Percentiles rank a stretch among this genome's conserved stretches.
phyloP scores from a whole-genome alignment of 2,113 vertebrate species.

The Poecile atricapillus region DNA sequence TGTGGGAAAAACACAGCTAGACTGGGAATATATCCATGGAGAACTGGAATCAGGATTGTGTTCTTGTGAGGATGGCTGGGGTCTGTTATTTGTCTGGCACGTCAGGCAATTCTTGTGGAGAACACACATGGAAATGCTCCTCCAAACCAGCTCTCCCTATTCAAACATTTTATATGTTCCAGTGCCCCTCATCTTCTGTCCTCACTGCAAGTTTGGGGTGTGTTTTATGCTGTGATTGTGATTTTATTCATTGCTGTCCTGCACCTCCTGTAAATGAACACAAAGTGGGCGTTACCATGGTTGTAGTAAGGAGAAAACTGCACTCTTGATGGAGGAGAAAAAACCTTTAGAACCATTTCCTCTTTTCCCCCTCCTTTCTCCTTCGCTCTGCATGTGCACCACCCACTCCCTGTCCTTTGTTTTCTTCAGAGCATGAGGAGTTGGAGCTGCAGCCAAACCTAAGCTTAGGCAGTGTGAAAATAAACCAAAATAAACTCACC shows the following conservation, averaged over 20 bases:
- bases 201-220: not conserved
- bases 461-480: not conserved
- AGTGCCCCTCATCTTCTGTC: not conserved
- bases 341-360: not conserved
- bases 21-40: not conserved
- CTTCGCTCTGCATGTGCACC: not conserved
- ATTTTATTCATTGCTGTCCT: not conserved
- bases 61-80: not conserved
- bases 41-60: not conserved
- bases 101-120: not conserved
- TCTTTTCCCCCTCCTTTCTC: not conserved
- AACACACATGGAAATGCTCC: not conserved
- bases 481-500: not conserved
- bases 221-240: not conserved
- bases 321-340: not conserved
- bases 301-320: not conserved
- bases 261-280: not conserved
- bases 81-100: not conserved
- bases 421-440: not conserved
- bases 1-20: constrained; percentile 18
- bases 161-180: not conserved
- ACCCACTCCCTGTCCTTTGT: not conserved
- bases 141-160: not conserved
- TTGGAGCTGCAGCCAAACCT: not conserved
- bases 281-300: not conserved